Conservation (phyloP, 1,140 invertebrate genomes). For the Cherax quadricarinatus region DNA sequence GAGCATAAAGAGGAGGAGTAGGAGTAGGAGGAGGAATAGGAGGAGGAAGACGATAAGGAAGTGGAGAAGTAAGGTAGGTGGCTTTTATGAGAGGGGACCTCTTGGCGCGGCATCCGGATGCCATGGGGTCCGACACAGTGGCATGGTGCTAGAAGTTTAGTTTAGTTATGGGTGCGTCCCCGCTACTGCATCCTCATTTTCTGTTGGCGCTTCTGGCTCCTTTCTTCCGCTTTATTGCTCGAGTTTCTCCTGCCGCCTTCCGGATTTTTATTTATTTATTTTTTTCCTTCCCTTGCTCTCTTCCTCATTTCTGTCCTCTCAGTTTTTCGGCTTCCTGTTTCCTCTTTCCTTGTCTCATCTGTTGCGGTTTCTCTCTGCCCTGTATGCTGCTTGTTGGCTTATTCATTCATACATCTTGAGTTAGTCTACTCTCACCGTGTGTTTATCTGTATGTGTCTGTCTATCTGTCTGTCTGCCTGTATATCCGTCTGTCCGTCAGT, state of each 20-base stretch:
- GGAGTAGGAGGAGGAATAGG: conserved; percentile 2
- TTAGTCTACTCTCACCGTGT: no score
- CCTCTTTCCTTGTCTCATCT: background rate
- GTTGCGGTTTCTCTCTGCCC: background rate
- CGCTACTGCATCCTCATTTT: background rate
- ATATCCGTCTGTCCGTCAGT: background rate
- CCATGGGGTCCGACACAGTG: background rate
- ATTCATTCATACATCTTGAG: no score
- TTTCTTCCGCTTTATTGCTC: background rate
- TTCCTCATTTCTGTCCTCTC: background rate
- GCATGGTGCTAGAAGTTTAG: background rate
- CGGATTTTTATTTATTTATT: background rate
- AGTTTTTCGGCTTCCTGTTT: background rate
- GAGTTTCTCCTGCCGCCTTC: background rate
- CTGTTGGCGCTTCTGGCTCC: background rate
- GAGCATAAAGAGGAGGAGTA: background rate
- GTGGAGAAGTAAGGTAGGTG: background rate
- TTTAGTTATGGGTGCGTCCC: background rate
- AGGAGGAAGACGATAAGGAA: background rate
- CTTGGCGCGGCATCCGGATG: background rate
- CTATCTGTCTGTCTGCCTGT: no score
- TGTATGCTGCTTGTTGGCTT: no score
- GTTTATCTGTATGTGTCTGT: no score
- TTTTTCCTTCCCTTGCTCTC: background rate
- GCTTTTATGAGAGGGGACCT: background rate